Evolutionary conservation across 2,888 invertebrate species (phyloP).

Genomic region (Hylaea fasciaria): DNA sequence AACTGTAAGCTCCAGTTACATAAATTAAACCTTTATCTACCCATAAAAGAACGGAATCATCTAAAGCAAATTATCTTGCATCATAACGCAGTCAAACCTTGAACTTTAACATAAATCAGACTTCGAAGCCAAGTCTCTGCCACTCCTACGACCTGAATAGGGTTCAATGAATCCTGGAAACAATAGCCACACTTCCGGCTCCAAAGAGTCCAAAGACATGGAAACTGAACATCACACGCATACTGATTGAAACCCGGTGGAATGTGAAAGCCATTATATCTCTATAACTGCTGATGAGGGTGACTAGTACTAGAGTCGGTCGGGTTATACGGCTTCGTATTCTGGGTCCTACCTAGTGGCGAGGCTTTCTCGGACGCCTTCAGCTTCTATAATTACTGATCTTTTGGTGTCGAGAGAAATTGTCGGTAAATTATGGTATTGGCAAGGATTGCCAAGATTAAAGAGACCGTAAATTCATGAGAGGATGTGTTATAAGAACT

Average conservation of each 20-base stretch:
- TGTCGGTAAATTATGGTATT: conserved; percentile 9
- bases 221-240: conserved; percentile 54
- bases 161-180: conserved; percentile 77
- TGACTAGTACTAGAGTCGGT: conserved; percentile 13
- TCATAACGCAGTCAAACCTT: conserved; percentile 26
- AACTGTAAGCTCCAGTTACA: too few relatives aligned
- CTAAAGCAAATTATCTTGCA: not conserved
- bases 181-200: conserved; percentile 70
- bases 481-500: too few relatives aligned
- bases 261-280: conserved; percentile 47
- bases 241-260: conserved; percentile 56
- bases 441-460: too few relatives aligned
- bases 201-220: conserved; percentile 59
- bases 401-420: conserved; percentile 26
- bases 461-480: too few relatives aligned
- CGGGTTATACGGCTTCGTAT: conserved; percentile 28
- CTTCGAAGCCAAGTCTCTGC: conserved; percentile 1
- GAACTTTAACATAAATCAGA: conserved; percentile 21
- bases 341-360: conserved; percentile 29
- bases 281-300: conserved; percentile 22
- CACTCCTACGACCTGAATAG: conserved; percentile 62
- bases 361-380: conserved; percentile 54
- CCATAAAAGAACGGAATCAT: not conserved
- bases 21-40: not conserved
- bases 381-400: conserved; percentile 37